Evolutionary conservation across 2,888 invertebrate genomes (phyloP).

Genomic region (Phyllotreta striolata): DNA sequence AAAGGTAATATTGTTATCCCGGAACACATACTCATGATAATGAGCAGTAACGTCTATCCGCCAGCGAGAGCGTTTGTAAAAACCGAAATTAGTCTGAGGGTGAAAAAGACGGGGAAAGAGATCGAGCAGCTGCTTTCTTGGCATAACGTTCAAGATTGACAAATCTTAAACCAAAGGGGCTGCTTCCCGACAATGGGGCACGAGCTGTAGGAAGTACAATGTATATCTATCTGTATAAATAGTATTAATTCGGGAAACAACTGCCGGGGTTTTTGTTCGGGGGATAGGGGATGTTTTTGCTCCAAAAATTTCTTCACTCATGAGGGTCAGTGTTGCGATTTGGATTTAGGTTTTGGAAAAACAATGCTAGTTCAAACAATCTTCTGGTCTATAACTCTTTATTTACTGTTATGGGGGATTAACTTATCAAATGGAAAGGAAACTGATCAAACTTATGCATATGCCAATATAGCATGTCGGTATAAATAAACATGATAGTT

Average conservation of each 20-base stretch:
- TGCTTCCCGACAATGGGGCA: conserved; percentile 44
- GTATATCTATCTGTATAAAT: conserved; percentile 40
- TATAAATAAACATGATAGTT: no score
- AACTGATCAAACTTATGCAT: no score
- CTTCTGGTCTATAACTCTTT: no score
- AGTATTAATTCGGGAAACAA: conserved; percentile 37
- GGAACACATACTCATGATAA: conserved; percentile 23
- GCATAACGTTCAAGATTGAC: conserved; percentile 43
- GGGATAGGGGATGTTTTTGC: conserved; percentile 10
- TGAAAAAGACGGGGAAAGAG: conserved; percentile 28
- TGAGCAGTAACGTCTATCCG: conserved; percentile 32
- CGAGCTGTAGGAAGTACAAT: conserved; percentile 45
- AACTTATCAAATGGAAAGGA: no score
- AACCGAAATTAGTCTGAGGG: conserved; percentile 41
- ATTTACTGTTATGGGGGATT: no score
- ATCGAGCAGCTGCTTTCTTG: conserved; percentile 39
- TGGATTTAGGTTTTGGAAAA: no score
- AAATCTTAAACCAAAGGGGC: conserved; percentile 42
- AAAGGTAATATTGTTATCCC: conserved; percentile 3
- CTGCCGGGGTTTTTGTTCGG: conserved; percentile 28
- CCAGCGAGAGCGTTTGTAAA: conserved; percentile 34
- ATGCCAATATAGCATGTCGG: no score
- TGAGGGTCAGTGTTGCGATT: no score
- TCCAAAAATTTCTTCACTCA: no score
- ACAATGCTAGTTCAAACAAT: no score